Evolutionary conservation across 2,888 invertebrate genomes (phyloP).

Genomic region (Sphaeridia pumilis): DNA sequence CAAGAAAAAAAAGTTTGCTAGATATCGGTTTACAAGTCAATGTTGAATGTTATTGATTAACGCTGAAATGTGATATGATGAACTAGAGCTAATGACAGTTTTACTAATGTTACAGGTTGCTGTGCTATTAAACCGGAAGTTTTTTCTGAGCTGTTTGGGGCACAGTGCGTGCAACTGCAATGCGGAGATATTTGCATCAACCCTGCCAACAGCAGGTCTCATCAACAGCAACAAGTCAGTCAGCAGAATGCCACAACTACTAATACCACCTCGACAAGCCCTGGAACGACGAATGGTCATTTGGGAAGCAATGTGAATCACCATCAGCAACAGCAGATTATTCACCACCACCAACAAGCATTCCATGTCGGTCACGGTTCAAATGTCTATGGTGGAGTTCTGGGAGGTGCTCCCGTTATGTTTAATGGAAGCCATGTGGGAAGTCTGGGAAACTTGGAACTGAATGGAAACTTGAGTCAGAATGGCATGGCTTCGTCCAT

Average conservation of each 20-base stretch:
- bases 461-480: background rate
- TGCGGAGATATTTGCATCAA: slow-evolving; percentile 41
- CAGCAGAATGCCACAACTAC: slow-evolving; percentile 8
- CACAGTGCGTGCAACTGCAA: slow-evolving; percentile 40
- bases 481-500: background rate
- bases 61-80: too few species aligned
- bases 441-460: background rate
- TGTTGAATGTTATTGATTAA: too few species aligned
- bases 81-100: too few species aligned
- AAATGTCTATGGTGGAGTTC: background rate
- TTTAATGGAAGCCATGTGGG: background rate
- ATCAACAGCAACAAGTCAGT: slow-evolving; percentile 15
- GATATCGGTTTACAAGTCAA: too few species aligned
- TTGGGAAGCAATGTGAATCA: background rate
- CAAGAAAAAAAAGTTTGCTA: too few species aligned
- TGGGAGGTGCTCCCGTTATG: background rate
- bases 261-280: background rate
- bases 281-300: background rate
- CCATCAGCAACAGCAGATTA: background rate
- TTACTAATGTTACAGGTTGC: slow-evolving; percentile 39
- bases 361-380: too few species aligned
- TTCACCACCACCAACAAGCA: background rate
- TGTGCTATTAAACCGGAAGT: slow-evolving; percentile 40
- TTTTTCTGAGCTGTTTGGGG: slow-evolving; percentile 41
- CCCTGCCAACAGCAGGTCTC: slow-evolving; percentile 7